These are phyloP conservation scores for Parotocinclus haroldoi DNA, from an alignment of 2,797 vertebrate genomes.

Conservation along the genomic window DNA sequence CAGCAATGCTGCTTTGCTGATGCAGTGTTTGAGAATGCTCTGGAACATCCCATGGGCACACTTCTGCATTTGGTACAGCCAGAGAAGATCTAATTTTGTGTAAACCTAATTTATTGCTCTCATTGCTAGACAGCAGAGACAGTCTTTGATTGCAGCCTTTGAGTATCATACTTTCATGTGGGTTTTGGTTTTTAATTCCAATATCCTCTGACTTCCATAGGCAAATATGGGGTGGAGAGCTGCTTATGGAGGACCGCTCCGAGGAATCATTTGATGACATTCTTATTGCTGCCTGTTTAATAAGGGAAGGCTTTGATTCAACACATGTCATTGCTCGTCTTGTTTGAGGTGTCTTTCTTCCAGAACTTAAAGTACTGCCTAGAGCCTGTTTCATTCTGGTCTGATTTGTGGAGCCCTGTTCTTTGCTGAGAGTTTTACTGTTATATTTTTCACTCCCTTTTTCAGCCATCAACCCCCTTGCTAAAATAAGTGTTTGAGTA, in stretches of 20 bases:
- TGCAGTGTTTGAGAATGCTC: conserved; percentile 49
- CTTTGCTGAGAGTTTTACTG: conserved; percentile 20
- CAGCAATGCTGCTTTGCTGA: conserved; percentile 54
- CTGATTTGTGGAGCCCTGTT: conserved; percentile 50
- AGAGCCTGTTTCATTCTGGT: conserved; percentile 37
- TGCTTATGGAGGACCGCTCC: conserved; percentile 63
- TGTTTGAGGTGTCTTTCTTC: conserved; percentile 51
- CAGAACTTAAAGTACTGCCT: conserved; percentile 53
- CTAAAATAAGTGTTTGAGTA: conserved; percentile 69
- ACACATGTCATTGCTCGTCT: conserved; percentile 61
- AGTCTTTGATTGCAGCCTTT: conserved; percentile 60
- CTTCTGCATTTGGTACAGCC: conserved; percentile 53
- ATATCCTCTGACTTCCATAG: conserved; percentile 60
- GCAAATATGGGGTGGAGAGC: conserved; percentile 56
- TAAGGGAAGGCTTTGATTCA: conserved; percentile 69
- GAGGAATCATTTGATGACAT: conserved; percentile 68
- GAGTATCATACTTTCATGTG: conserved; percentile 60
- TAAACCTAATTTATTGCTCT: conserved; percentile 50
- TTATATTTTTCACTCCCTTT: conserved; percentile 44
- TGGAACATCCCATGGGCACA: conserved; percentile 63
- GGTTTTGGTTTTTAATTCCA: neutral
- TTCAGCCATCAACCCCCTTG: conserved; percentile 70
- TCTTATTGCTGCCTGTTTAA: conserved; percentile 71
- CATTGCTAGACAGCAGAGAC: conserved; percentile 59
- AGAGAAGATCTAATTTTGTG: conserved; percentile 47